Evolutionary conservation across 2,888 invertebrate species (phyloP), one percentile per base, ranked within the genome.

Genomic region (Urechis unicinctus): DNA sequence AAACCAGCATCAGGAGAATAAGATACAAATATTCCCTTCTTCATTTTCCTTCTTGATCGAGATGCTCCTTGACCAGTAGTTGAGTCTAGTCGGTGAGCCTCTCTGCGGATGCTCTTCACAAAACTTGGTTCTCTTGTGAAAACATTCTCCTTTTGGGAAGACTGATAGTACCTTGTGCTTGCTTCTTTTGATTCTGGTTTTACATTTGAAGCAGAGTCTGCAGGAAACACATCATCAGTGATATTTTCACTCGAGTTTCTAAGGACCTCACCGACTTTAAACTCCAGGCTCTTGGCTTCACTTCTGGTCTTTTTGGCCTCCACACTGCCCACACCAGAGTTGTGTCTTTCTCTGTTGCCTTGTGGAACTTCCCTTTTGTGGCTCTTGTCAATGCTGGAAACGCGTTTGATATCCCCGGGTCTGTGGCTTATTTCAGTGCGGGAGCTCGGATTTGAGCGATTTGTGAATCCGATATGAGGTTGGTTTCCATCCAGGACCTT

Each of bases 1-100:
- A 72, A 76, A 4, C 72, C 73, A 9, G 75, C 73, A 65, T 75
- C 76, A 1, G 75, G 74, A 5, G 73, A 73, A 61, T 76, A 76
- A 1, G 75, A 74, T 17, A 75, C 63, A 60, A 72, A 75, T 25
- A 76, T 73, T 9, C 68, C 63, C 59, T 74, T 74, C 62, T 71
- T 75, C 9, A 36, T 36, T 17, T 36, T 36, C 36, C 36, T 36
- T 17, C 36, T 36, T 9, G 9, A 13, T 17, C 36, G 9, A 13
- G 36, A 13, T 9, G 9, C 36, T 9, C 17, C 36, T 13, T 17
- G 36, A 9, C 9, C 9, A 13, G 36, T 9, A 13, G 9, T 17
- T 36, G 9, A 9, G 9, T 36, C 36, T 17, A 36, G 17, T 17
- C 17, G 9, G 17, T 13, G 36, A 36, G 36, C 36, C 36, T 36